phyloP scores from a whole-genome alignment of 30 jellyfish, hydroid and myxozoan species.

The Hydractinia echinata region DNA sequence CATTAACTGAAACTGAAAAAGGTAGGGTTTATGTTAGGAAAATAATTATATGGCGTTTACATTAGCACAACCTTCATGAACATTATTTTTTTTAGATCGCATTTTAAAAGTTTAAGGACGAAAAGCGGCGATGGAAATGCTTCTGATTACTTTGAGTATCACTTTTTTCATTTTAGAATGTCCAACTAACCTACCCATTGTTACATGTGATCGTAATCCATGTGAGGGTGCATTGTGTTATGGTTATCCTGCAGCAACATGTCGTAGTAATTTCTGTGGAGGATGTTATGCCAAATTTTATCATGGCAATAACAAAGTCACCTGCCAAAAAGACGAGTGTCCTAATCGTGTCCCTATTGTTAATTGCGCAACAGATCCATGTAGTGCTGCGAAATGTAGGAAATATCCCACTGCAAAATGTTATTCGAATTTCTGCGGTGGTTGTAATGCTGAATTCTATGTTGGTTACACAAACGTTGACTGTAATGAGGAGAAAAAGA shows the following conservation, averaged over 20 bases:
- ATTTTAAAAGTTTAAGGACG: too few species aligned
- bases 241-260: slow-evolving; percentile 24
- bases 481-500: not conserved
- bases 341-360: slow-evolving; percentile 5
- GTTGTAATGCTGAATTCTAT: slow-evolving; percentile 29
- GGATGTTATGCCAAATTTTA: not conserved
- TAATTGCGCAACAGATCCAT: slow-evolving; percentile 3
- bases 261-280: slow-evolving; percentile 28
- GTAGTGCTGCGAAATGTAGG: not conserved
- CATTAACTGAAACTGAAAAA: too few species aligned
- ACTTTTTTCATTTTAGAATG: too few species aligned
- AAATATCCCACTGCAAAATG: slow-evolving; percentile 25
- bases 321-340: too few species aligned
- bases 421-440: slow-evolving; percentile 29
- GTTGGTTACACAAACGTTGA: slow-evolving; percentile 18
- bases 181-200: not conserved
- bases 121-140: too few species aligned
- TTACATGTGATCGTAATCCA: slow-evolving; percentile 4
- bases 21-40: too few species aligned
- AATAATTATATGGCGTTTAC: too few species aligned
- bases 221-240: slow-evolving; percentile 3
- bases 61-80: too few species aligned
- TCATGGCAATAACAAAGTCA: too few species aligned
- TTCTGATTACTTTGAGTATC: too few species aligned
- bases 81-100: too few species aligned